Base-by-base conservation (phyloP, 2,888 invertebrate species). In the Leptopilina myrica region DNA sequence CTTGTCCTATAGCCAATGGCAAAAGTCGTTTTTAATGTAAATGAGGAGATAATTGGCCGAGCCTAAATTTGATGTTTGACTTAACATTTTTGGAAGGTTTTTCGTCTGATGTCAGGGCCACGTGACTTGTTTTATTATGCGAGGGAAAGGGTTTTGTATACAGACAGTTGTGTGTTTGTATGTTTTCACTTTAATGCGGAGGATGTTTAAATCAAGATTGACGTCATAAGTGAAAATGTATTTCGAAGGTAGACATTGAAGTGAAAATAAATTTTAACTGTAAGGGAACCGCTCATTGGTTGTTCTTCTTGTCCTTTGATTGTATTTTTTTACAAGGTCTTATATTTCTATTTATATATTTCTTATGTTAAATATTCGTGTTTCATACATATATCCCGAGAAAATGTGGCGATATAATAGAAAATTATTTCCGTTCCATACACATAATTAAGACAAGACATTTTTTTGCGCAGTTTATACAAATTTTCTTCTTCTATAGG, bases 191-290 rank as follows among this genome's bases (percentile, higher is more conserved):
- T 67, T 46, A 33, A 67, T 67, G 43, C n/a, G 20, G 67, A 46
- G 67, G 67, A 67, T 67, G 43, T 59, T 46, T 67, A 67, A 67
- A 67, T 49, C 15, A 67, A 67, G 67, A 49, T 67, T 67, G 49
- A 67, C 67, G 67, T 67, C 67, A 67, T 67, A 20, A 67, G 14
- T 46, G 49, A 67, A 49, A 67, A 67, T 46, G 43, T 12, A 67
- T 67, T 49, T 67, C 66, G 66, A 67, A 59, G 59, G 59, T 15
- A n/a, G 59, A 12, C 49, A 49, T 49, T 49, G 49, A 49, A 49
- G 12, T 49, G 49, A 49, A 49, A 49, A 49, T 49, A 49, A 9
- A 11, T 49, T 49, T 49, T 49, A 12, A 49, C 12, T 49, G 12
- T 12, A 49, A 49, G 49, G 49, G 49, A 49, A 49, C 6, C 49